A percentile compares a stretch with the other conserved stretches of the same genome.
phyloP scores from a whole-genome alignment of 2,888 invertebrate genomes.

The Merodon equestris region DNA sequence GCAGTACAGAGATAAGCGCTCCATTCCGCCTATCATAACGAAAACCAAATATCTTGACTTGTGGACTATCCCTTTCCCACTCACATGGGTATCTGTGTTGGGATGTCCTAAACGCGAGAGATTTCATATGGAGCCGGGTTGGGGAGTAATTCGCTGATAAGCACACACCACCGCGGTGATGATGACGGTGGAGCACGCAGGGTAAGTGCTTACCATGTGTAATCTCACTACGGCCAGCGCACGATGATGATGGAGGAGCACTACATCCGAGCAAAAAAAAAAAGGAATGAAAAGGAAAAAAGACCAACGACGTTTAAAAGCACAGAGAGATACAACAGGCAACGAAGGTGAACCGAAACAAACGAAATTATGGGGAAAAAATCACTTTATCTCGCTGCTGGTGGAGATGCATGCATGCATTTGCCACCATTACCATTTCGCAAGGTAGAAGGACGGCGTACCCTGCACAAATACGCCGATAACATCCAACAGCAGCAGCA shows the following conservation, averaged over 20 bases:
- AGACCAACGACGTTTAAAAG: no score
- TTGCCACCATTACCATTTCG: slow-evolving; percentile 52
- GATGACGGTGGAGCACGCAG: slow-evolving; percentile 47
- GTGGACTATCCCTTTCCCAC: slow-evolving; percentile 63
- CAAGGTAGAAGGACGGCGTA: slow-evolving; percentile 16
- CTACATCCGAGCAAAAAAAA: slow-evolving; percentile 17
- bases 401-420: slow-evolving; percentile 62
- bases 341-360: slow-evolving; percentile 66
- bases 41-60: slow-evolving; percentile 71
- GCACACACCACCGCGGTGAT: slow-evolving; percentile 8
- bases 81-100: slow-evolving; percentile 11
- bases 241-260: slow-evolving; percentile 58
- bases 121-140: not conserved
- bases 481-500: slow-evolving; percentile 45
- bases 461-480: slow-evolving; percentile 59
- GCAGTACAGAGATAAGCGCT: slow-evolving; percentile 71
- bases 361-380: slow-evolving; percentile 61
- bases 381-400: slow-evolving; percentile 61
- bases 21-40: slow-evolving; percentile 72
- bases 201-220: slow-evolving; percentile 64
- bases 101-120: not conserved
- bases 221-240: slow-evolving; percentile 42
- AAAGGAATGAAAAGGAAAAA: not conserved
- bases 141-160: slow-evolving; percentile 44
- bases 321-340: slow-evolving; percentile 27